Conservation (phyloP, 1,140 invertebrate genomes). For the Propsilocerus akamusi region DNA sequence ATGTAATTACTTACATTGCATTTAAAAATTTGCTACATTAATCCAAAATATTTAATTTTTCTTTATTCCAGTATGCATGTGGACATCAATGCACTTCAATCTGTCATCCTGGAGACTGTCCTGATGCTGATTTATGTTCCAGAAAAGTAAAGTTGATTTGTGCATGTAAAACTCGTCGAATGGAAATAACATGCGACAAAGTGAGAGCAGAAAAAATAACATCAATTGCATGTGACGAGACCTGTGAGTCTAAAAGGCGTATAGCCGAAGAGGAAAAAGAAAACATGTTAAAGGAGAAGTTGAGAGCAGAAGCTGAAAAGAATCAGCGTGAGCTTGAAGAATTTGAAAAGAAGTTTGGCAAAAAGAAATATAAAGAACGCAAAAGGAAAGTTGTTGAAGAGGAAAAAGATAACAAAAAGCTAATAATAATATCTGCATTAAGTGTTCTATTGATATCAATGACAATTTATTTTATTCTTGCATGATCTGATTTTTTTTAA, state of each 20-base stretch:
- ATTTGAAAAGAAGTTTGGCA: conserved; percentile 49
- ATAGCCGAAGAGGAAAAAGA: conserved; percentile 32
- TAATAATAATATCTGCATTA: not conserved
- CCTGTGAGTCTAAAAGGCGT: conserved; percentile 32
- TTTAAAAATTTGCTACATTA: not conserved
- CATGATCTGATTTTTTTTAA: not conserved
- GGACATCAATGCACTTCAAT: conserved; percentile 54
- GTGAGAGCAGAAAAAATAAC: conserved; percentile 29
- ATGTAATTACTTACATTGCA: conserved; percentile 38
- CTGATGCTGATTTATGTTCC: conserved; percentile 42
- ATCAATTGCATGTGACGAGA: conserved; percentile 36
- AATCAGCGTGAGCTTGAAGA: conserved; percentile 49
- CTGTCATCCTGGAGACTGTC: conserved; percentile 63
- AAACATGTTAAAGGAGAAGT: conserved; percentile 19
- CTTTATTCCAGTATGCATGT: conserved; percentile 35
- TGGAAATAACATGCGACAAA: conserved; percentile 51
- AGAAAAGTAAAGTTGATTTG: conserved; percentile 67
- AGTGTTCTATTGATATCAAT: not conserved
- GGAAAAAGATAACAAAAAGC: not conserved
- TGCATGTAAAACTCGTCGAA: conserved; percentile 42
- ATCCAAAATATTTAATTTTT: conserved; percentile 8
- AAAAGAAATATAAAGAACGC: conserved; percentile 30
- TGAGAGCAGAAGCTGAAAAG: conserved; percentile 31
- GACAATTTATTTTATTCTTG: not conserved
- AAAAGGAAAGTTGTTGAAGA: conserved; percentile 12